Base-by-base conservation (phyloP, 2,113 vertebrate species). In the Oryzias javanicus region DNA sequence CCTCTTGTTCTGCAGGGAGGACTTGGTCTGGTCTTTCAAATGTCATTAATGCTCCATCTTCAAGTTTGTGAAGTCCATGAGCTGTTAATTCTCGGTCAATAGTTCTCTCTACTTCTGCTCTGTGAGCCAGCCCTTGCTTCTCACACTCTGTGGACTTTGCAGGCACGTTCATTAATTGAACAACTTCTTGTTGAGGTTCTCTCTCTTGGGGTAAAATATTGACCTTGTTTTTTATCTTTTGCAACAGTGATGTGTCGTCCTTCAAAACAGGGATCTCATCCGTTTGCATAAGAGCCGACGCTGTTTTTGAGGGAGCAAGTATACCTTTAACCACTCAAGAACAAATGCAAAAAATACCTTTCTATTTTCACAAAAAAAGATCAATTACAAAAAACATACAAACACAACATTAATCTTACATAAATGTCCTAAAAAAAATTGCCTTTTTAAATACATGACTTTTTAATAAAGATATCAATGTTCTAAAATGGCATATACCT, bases 401-500 rank as follows among this genome's bases (percentile, higher is more conserved):
- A 7, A 42, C 27, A 63, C 6, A 51, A 29, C 15, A 60, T 14
- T n/a, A 2, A 3, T 41, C 17, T 49, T 19, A n/a, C 14, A 47
- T 25, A 58, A 12, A 51, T 4, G 18, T 24, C 42, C 46, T 12
- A 20, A 44, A 27, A 27, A 27, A 15, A 5, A 2, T 53, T 27
- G 0, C 4, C 3, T 17, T 18, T n/a, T 61, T 1, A 14, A 12
- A 4, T 25, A 10, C 6, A 49, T 15, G 12, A 35, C 13, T 20
- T 14, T 60, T 49, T 1, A 40, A 41, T 18, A 5, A 48, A 65
- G 51, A 12, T 47, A 49, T 5, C 40, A 62, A 1, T 42, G 54
- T 72, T 54, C 49, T 46, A 6, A 3, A 60, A 72, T 95, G 47
- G 42, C 4, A 3, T 61, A 72, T 95, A 98, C 96, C 95, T 96